Evolutionary conservation across 2,113 vertebrate species (phyloP).

Genomic region (Haemorhous mexicanus): DNA sequence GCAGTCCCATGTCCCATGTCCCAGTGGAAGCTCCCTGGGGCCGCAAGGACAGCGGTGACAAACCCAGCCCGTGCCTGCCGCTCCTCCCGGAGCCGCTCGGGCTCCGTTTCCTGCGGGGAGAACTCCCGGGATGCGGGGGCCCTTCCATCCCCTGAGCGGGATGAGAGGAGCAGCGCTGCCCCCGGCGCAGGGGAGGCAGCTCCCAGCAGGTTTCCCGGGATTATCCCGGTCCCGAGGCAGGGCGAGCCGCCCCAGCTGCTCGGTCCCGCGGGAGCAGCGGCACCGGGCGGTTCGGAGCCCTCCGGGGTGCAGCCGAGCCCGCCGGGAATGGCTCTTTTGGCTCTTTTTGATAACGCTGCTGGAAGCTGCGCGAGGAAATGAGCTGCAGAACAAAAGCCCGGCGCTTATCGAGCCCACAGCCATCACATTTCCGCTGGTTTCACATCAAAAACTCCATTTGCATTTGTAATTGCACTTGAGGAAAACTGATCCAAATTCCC

Average conservation of each 20-base stretch:
- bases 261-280: background rate
- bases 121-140: background rate
- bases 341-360: background rate
- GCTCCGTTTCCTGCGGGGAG: background rate
- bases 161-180: background rate
- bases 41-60: background rate
- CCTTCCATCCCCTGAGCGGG: background rate
- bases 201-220: background rate
- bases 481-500: background rate
- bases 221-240: rapidly evolving
- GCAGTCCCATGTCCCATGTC: rapidly evolving
- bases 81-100: background rate
- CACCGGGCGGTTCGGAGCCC: no score
- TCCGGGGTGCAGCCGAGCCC: background rate
- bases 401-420: background rate
- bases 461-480: background rate
- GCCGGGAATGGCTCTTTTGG: background rate
- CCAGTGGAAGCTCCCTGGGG: background rate
- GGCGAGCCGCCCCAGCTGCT: background rate
- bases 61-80: rapidly evolving
- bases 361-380: background rate
- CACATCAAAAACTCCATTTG: background rate
- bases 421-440: background rate
- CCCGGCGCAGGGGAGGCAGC: background rate
- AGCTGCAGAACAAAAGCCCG: background rate